Evolutionary conservation across 2,888 invertebrate species (phyloP).

Genomic region (Drosophila mimetica): DNA sequence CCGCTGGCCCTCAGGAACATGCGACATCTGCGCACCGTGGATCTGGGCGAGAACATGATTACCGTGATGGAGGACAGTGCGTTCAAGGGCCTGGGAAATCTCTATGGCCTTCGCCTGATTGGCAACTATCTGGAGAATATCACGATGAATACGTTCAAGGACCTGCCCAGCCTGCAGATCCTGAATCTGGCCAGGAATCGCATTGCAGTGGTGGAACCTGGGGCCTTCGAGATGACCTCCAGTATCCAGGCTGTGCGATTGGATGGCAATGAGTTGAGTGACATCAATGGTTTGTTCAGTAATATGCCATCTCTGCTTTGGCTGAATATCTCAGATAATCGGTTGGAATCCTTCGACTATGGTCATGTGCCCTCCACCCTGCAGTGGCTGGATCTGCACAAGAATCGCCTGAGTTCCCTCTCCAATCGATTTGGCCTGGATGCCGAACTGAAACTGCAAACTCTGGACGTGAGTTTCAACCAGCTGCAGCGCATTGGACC

Average conservation of each 20-base stretch:
- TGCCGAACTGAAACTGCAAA: conserved; percentile 89
- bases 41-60: conserved; percentile 96
- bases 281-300: conserved; percentile 93
- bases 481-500: conserved; percentile 91
- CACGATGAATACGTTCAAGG: conserved; percentile 91
- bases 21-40: conserved; percentile 93
- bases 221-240: conserved; percentile 91
- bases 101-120: conserved; percentile 94
- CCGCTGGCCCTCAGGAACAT: conserved; percentile 93
- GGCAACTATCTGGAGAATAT: conserved; percentile 94
- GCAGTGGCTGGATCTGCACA: conserved; percentile 95
- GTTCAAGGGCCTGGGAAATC: conserved; percentile 92
- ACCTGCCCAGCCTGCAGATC: conserved; percentile 92
- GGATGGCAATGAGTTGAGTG: conserved; percentile 93
- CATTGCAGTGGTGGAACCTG: conserved; percentile 90
- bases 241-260: conserved; percentile 94
- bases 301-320: conserved; percentile 93
- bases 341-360: conserved; percentile 95
- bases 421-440: conserved; percentile 90
- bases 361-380: conserved; percentile 91
- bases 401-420: conserved; percentile 92
- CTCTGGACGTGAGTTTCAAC: conserved; percentile 96
- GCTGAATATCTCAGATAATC: conserved; percentile 96
- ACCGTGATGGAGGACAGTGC: conserved; percentile 91
- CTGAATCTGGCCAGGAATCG: conserved; percentile 95